Evolutionary conservation across 2,113 vertebrate species (phyloP), one percentile per base, ranked within the genome.

Genomic region (Notarius quadriscutis): DNA sequence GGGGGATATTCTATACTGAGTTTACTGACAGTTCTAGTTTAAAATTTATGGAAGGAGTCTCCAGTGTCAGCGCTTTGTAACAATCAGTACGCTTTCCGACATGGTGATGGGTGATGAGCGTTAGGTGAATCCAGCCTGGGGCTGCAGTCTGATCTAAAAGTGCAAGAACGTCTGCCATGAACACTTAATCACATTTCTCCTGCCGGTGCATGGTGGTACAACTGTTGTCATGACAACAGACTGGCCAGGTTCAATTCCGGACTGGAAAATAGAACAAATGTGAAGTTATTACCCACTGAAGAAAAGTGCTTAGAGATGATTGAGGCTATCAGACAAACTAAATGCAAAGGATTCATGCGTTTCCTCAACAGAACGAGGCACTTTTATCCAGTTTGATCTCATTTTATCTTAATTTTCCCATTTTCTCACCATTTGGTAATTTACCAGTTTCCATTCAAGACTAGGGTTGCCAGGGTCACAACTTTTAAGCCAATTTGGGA

Each of bases 171-270:
- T 91, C 83, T 79, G 75, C 82, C 74, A 30, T 53, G 78, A 89
- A 65, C 89, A 88, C 86, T 86, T 84, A 86, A 86, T 88, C 82
- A 87, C 84, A 83, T 82, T 87, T 84, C 79, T 79, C 77, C 80
- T 67, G 83, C 53, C 82, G 60, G 88, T 86, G 62, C 86, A 83
- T 50, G 67, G 87, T 53, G 27, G 71, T 84, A 82, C 84, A 74
- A 50, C 81, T 79, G 92, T 92, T 89, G 90, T 84, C 88, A 91
- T 91, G 90, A 89, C 89, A 92, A 92, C 90, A 88, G 78, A 67
- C 74, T 77, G 79, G 60, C 84, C 85, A 84, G 84, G 67, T 79
- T 81, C 89, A 27, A 74, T 87, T 74, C 78, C 83, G 69, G 87
- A 86, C 77, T 85, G 50, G 58, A 67, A 69, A 87, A 81, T 53